Percentiles rank a stretch among this genome's conserved stretches.
phyloP scores from a whole-genome alignment of 2,113 vertebrate genomes.

The Orthonyx spaldingii region DNA sequence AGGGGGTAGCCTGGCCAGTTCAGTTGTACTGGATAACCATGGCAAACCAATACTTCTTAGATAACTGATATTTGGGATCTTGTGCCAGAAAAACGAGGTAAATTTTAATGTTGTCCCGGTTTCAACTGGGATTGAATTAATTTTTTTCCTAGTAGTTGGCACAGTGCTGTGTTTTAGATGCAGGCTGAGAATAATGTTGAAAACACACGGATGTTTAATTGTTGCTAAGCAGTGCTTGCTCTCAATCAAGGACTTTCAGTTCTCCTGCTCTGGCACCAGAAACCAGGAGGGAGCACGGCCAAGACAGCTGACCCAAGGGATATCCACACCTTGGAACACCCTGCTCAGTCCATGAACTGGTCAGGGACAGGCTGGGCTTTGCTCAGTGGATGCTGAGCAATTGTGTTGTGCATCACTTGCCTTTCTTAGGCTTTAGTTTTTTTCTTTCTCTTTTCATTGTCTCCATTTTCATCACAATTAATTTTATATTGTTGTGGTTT shows the following conservation, averaged over 20 bases:
- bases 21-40: neutral
- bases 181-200: neutral
- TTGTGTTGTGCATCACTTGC: neutral
- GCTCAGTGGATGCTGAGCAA: neutral
- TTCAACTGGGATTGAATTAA: neutral
- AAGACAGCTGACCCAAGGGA: neutral
- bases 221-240: neutral
- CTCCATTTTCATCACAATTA: neutral
- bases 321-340: neutral
- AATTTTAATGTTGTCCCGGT: neutral
- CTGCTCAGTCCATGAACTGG: rapidly evolving
- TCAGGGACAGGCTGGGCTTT: neutral
- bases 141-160: neutral
- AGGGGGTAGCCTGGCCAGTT: neutral
- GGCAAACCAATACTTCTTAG: neutral
- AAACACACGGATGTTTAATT: neutral
- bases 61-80: neutral
- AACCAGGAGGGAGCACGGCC: neutral
- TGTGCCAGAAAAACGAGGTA: neutral
- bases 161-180: neutral
- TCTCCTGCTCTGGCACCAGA: neutral
- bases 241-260: neutral
- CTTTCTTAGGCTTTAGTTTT: neutral
- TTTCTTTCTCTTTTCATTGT: too few relatives aligned
- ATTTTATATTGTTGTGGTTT: neutral